Conservation (phyloP, 2,888 invertebrate species). For the Pardosa pseudoannulata region DNA sequence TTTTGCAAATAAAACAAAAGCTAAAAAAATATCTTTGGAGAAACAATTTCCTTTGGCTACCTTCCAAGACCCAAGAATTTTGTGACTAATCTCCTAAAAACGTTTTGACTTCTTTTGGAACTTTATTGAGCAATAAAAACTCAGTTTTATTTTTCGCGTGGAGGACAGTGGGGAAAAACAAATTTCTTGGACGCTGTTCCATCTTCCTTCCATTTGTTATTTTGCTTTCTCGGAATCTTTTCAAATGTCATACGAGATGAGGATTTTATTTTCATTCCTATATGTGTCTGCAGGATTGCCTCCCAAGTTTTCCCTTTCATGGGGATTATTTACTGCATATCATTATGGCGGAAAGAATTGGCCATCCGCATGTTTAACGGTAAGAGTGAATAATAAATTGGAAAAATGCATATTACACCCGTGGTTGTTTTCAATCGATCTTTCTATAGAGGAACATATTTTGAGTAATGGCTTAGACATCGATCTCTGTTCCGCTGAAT, state of each 20-base stretch:
- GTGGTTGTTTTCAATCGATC: no score
- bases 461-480: no score
- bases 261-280: background rate
- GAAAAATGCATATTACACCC: no score
- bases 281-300: background rate
- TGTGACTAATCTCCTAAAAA: slow-evolving; percentile 43
- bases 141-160: background rate
- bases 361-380: background rate
- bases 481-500: no score
- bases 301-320: background rate
- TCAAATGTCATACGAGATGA: background rate
- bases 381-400: no score
- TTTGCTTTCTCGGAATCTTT: background rate
- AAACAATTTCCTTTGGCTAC: slow-evolving; percentile 51
- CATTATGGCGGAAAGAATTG: background rate
- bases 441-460: no score
- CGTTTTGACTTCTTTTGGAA: slow-evolving; percentile 31
- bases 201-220: background rate
- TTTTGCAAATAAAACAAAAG: background rate
- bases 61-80: slow-evolving; percentile 34
- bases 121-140: slow-evolving; percentile 53
- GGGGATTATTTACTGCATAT: background rate
- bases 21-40: background rate
- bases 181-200: slow-evolving; percentile 5
- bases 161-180: background rate